Conservation (phyloP, 1,140 invertebrate species). For the Plutomurus gul region DNA sequence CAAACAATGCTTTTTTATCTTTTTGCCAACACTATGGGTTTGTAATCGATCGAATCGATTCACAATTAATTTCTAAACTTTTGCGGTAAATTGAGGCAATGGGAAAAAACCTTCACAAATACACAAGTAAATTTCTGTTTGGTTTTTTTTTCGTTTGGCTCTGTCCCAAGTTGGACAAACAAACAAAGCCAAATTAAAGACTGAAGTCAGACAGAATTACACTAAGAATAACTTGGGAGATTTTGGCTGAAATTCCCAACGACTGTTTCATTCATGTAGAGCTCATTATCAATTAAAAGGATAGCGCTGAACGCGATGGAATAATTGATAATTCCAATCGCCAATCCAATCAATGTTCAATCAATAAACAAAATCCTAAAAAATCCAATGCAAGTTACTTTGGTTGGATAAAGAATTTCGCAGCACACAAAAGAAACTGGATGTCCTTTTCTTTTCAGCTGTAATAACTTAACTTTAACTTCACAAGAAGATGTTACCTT, state of each 20-base stretch:
- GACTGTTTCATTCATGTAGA: background rate
- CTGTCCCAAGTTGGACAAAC: no score
- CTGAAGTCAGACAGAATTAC: no score
- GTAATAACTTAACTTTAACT: background rate
- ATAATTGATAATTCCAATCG: background rate
- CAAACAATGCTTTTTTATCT: background rate
- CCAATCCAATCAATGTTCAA: background rate
- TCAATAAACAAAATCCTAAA: background rate
- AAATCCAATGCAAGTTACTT: background rate
- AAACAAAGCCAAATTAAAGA: no score
- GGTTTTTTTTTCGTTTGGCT: no score
- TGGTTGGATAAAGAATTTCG: background rate
- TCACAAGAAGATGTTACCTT: conserved; percentile 14
- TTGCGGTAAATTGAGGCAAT: no score
- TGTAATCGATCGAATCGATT: no score
- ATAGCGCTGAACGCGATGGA: background rate
- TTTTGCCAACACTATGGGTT: no score
- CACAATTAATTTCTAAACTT: no score
- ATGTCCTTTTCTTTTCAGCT: conserved; percentile 16
- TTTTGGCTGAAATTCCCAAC: background rate
- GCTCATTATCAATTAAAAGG: conserved; percentile 3
- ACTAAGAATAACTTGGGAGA: no score
- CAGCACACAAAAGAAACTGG: background rate
- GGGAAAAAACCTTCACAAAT: no score
- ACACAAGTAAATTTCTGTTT: no score